Evolutionary conservation across 2,113 vertebrate genomes (phyloP), one percentile per base, ranked within the genome.

Genomic region (Mesembrinibis cayennensis): DNA sequence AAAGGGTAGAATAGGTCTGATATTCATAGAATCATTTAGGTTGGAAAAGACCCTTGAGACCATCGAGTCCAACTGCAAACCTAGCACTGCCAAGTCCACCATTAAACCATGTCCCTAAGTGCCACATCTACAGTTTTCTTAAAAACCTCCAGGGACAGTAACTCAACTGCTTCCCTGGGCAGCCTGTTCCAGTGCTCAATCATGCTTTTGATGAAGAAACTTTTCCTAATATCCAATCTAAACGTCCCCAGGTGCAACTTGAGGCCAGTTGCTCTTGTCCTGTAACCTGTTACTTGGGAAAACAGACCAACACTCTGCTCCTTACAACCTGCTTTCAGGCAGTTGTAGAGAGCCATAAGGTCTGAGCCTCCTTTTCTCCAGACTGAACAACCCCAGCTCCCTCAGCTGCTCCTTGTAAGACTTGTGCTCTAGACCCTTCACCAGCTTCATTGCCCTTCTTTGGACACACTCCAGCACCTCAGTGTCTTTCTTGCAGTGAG

Each of bases 201-300:
- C 18, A 29, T 25, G 7, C 30, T 15, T 62, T 8, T 4, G 0
- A 11, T 6, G 15, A n/a, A 72, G 11, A 17, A 7, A 2, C 23
- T 27, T 10, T 58, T 34, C 30, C 29, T 16, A 6, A 27, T 16
- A 10, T 23, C 23, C 45, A 29, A 18, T 5, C 66, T 49, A 40
- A 50, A 27, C 22, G 23, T 50, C 22, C 29, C 13, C 22, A 16
- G 29, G 17, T 0, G 0, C n/a, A 70, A 22, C 30, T 25, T 52
- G 36, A 83, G 25, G 56, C 36, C 6, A 1, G 18, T 42, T n/a
- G 55, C 25, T 71, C 45, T 18, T 3, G 1, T 42, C 19, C 81
- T 3, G 8, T 19, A 3, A 0, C 32, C 10, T 29, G 34, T 22
- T 58, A 3, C 16, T 13, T 8, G 10, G 44, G 16, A 44, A 6